A percentile compares a stretch with the other conserved stretches of the same genome.
phyloP scores from a whole-genome alignment of 1,140 invertebrate genomes.

The Probaryconus sp. region DNA sequence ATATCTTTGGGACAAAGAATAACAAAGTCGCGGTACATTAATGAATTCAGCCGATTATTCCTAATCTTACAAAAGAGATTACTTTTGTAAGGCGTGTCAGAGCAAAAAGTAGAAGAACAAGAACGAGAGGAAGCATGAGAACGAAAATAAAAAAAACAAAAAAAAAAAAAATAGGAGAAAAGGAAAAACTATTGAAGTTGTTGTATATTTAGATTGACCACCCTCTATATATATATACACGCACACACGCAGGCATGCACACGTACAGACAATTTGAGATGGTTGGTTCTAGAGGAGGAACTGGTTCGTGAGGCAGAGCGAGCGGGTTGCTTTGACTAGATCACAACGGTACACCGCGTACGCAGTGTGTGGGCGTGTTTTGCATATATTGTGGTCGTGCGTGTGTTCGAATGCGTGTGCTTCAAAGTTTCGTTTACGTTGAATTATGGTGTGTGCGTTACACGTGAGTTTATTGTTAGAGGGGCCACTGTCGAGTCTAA shows the following conservation, averaged over 20 bases:
- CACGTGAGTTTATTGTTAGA: constrained; percentile 75
- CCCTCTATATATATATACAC: constrained; percentile 43
- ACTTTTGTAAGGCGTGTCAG: no score
- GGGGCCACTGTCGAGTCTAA: constrained; percentile 57
- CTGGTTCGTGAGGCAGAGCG: no score
- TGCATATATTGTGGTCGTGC: constrained; percentile 32
- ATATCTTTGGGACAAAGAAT: no score
- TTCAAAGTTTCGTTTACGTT: constrained; percentile 47
- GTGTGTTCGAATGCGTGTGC: constrained; percentile 41
- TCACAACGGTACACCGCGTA: constrained; percentile 37
- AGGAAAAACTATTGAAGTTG: constrained; percentile 36
- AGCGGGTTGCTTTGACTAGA: constrained; percentile 33
- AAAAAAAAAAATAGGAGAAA: neutral
- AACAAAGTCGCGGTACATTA: no score
- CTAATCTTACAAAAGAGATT: no score
- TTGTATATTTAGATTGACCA: constrained; percentile 46
- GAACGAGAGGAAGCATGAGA: no score
- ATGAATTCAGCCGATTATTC: no score
- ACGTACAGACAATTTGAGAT: no score
- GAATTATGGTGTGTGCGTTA: constrained; percentile 59
- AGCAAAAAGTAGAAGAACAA: no score
- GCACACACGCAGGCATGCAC: no score
- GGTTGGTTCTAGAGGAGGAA: neutral
- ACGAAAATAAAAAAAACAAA: constrained; percentile 13
- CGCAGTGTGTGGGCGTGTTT: constrained; percentile 44